Base-by-base conservation (phyloP, 1,140 invertebrate species). In the Drosophila obscura region DNA sequence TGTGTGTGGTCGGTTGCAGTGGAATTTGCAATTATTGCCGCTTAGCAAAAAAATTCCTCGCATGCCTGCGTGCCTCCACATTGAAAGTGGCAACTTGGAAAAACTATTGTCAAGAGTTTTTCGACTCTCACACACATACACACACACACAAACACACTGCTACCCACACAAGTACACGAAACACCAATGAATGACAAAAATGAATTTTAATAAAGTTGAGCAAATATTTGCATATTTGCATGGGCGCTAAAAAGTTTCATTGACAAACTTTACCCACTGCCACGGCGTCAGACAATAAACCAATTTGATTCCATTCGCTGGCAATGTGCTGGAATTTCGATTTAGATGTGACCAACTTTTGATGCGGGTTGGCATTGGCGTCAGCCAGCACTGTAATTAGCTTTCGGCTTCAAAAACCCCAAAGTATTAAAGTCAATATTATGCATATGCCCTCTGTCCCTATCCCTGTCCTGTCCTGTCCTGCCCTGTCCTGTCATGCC, bases 21-120 rank as follows among this genome's bases (percentile, higher is more conserved):
- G 79, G 82, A 87, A 87, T 88, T 87, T 87, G 83, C 82, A 87
- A 87, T 87, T 87, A 87, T 88, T 87, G 82, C 82, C 82, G 82
- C 83, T 87, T 87, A 87, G 82, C 82, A 88, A 49, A 76, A 77
- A 69, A 77, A 87, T 87, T 87, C 78, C 66, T 79, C 46, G 79
- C 65, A 87, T 87, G 71, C 73, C 80, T 52, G 51, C 71, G 76
- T 73, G 75, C 72, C 50, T 44, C 71, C 80, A 71, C 78, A 72
- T 78, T 82, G 62, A 87, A 85, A 87, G 81, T 81, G 87, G 65
- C 74, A 87, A 87, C 78, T 87, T 78, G 69, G 58, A 71, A 68
- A 75, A 85, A 87, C 80, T 82, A 82, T 87, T 88, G 82, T 88
- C 74, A 82, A 87, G 83, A 87, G 79, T 82, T 82, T 72, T 75